phyloP scores from a whole-genome alignment of 2,888 invertebrate genomes.

The Nemotelus pantherinus region DNA sequence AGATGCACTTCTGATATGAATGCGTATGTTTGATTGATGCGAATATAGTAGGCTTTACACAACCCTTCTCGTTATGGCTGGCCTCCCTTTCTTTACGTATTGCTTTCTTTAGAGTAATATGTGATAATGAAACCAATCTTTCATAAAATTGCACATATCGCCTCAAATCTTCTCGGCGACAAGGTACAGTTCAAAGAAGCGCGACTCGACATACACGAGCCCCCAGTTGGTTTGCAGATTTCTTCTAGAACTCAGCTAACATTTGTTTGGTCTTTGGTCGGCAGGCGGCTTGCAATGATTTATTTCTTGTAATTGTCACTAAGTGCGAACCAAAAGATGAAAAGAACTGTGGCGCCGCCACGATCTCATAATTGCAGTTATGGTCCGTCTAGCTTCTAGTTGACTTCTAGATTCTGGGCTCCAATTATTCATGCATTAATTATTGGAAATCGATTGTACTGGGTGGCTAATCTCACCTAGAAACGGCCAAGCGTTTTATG shows the following conservation, averaged over 20 bases:
- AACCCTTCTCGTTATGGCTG: too few species aligned
- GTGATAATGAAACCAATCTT: too few species aligned
- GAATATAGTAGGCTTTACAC: too few species aligned
- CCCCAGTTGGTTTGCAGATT: not conserved
- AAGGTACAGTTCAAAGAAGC: not conserved
- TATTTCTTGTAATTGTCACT: conserved; percentile 40
- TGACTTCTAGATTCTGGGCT: not conserved
- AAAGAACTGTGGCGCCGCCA: conserved; percentile 39
- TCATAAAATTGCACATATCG: too few species aligned
- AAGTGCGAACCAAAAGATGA: conserved; percentile 20
- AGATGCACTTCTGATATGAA: too few species aligned
- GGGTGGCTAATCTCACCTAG: not conserved
- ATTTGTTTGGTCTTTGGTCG: conserved; percentile 20
- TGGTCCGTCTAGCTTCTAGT: conserved; percentile 18
- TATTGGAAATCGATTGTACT: conserved; percentile 12
- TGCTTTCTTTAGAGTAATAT: too few species aligned
- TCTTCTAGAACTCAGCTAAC: conserved; percentile 27
- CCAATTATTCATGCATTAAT: conserved; percentile 11
- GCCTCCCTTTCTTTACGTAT: too few species aligned
- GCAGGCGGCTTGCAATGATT: conserved; percentile 24
- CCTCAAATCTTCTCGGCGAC: too few species aligned
- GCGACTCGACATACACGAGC: not conserved
- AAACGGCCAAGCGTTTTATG: not conserved
- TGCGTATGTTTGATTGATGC: too few species aligned
- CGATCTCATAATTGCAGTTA: conserved; percentile 14